Evolutionary conservation across 2,797 vertebrate species (phyloP).

Genomic region (Tenualosa thibaudeaui): DNA sequence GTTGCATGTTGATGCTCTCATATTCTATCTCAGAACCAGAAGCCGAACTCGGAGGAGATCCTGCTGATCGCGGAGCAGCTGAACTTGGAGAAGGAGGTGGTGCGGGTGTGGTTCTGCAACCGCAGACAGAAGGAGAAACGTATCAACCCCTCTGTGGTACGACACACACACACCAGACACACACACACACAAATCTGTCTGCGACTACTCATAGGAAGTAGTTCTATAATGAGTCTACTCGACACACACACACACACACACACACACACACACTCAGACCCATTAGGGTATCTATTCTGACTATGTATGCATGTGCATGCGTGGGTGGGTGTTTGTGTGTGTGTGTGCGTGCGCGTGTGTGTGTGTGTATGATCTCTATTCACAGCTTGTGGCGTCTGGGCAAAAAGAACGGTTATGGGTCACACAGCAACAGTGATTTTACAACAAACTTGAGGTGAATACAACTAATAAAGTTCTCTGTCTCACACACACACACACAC

Average conservation of each 20-base stretch:
- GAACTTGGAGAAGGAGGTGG: constrained; percentile 95
- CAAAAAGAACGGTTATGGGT: constrained; percentile 82
- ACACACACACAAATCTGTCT: constrained; percentile 66
- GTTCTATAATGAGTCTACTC: too few species aligned
- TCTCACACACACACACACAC: background rate
- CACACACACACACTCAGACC: background rate
- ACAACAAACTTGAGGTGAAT: constrained; percentile 82
- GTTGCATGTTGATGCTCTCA: background rate
- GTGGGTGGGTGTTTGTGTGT: constrained; percentile 52
- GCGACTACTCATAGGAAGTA: too few species aligned
- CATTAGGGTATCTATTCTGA: background rate
- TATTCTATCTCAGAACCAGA: constrained; percentile 83
- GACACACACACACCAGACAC: constrained; percentile 75
- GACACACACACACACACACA: background rate
- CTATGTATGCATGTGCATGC: constrained; percentile 47
- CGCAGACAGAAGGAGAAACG: constrained; percentile 93
- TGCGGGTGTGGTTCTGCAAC: constrained; percentile 96
- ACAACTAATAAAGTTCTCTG: constrained; percentile 29
- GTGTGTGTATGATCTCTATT: constrained; percentile 69
- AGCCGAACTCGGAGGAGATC: constrained; percentile 96
- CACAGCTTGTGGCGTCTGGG: constrained; percentile 79
- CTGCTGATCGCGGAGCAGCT: constrained; percentile 88
- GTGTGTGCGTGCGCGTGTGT: constrained; percentile 54
- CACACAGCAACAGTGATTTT: constrained; percentile 81
- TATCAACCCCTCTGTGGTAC: constrained; percentile 79